Evolutionary conservation across 2,797 vertebrate genomes (phyloP), one percentile per base, ranked within the genome.

Genomic region (Smutsia gigantea): DNA sequence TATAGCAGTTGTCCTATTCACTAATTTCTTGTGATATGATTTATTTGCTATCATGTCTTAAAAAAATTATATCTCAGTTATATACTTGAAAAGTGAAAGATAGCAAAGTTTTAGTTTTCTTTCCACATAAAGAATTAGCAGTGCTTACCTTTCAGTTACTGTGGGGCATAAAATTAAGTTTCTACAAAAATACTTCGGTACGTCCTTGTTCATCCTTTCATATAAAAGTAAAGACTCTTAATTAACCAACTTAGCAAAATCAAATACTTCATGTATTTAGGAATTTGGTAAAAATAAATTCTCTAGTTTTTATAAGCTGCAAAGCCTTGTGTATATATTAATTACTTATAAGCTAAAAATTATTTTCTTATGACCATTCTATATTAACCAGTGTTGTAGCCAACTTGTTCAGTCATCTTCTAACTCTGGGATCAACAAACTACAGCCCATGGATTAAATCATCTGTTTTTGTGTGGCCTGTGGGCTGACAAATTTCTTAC

Each of bases 91-190:
- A 87, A 96, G 51, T 78, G 57, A 93, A 79, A 92, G 57, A 77
- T 87, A 63, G 11, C 37, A 87, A 3, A 92, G 21, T 59, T 95
- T 93, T 78, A 55, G 15, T 63, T 84, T 84, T 69, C 53, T 75
- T 89, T 94, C 63, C 68, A 93, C 79, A 79, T 66, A 91, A 46
- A 68, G 31, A 94, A 86, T 95, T 95, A 74, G 46, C 46, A 90
- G 1, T 95, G 89, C 11, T 79, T 86, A 42, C 17, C 72, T 95
- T 85, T 93, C n/a, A 78, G 21, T 88, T 95, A 64, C 46, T 37
- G 57, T 93, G 93, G 6, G 2, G 8, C 37, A 87, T 79, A 93
- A 96, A 83, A 61, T 46, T 95, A 90, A 66, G 3, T 78, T 21
- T 66, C 68, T 77, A 4, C 17, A 88, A 59, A 96, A 89, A 61